Evolutionary conservation across 35 echinoderm and acorn worm genomes (phyloP).

Genomic region (Hemicentrotus pulcherrimus): DNA sequence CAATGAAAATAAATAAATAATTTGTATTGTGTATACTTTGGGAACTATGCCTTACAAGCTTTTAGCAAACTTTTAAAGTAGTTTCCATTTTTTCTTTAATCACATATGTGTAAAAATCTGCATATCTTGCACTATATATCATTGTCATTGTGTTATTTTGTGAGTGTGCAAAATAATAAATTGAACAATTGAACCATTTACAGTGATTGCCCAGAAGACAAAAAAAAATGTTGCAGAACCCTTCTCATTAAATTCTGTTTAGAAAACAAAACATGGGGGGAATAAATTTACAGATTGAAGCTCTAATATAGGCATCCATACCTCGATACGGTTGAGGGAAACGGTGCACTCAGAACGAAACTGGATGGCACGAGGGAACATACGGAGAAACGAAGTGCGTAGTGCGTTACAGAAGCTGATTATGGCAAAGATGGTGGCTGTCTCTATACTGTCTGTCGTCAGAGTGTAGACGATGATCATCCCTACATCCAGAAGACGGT

Average conservation of each 20-base stretch:
- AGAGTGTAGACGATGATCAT: conserved; percentile 51
- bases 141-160: no score
- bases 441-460: conserved; percentile 8
- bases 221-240: background rate
- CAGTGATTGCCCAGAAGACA: no score
- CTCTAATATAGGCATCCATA: background rate
- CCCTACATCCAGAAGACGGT: conserved; percentile 54
- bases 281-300: background rate
- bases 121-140: no score
- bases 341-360: conserved; percentile 41
- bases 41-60: no score
- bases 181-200: no score
- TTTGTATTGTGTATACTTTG: no score
- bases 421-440: conserved; percentile 37
- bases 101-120: no score
- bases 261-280: background rate
- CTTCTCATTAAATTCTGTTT: background rate
- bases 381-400: conserved; percentile 23
- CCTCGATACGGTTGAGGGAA: conserved; percentile 50
- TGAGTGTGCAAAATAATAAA: no score
- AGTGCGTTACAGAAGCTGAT: conserved; percentile 22
- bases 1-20: no score
- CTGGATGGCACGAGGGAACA: conserved; percentile 49
- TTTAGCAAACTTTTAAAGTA: no score
- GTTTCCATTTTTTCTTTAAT: no score